Evolutionary conservation across 1,140 invertebrate species (phyloP).

Genomic region (Heliconius hermathena): DNA sequence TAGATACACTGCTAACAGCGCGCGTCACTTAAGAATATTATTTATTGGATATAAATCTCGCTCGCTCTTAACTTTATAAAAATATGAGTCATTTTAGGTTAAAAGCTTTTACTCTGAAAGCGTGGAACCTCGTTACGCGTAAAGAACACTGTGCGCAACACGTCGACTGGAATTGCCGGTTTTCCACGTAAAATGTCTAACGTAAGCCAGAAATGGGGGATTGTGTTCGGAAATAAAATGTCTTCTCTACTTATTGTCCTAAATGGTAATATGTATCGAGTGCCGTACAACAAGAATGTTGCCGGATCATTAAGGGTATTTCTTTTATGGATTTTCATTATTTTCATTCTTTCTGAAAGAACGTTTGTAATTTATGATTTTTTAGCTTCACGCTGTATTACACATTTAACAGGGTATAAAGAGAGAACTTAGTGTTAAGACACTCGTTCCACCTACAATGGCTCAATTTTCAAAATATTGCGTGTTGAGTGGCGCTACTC

Average conservation of each 20-base stretch:
- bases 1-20: not conserved
- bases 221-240: not conserved
- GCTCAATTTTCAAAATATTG: no score
- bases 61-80: constrained; percentile 4
- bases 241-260: not conserved
- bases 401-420: no score
- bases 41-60: constrained; percentile 9
- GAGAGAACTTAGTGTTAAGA: no score
- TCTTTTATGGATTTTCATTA: not conserved
- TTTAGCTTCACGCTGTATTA: no score
- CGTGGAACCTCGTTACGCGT: constrained; percentile 8
- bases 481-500: no score
- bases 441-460: no score
- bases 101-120: constrained; percentile 15
- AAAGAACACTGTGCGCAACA: not conserved
- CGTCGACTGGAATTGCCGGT: constrained; percentile 3
- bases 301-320: not conserved
- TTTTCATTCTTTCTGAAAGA: not conserved
- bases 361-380: no score
- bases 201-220: not conserved
- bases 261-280: not conserved
- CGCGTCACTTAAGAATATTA: not conserved
- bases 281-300: not conserved
- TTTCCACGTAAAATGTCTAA: constrained; percentile 9
- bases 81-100: constrained; percentile 5